These are phyloP conservation scores for Pipistrellus nathusii DNA, from an alignment of 2,797 vertebrate genomes.

Conservation along the genomic window DNA sequence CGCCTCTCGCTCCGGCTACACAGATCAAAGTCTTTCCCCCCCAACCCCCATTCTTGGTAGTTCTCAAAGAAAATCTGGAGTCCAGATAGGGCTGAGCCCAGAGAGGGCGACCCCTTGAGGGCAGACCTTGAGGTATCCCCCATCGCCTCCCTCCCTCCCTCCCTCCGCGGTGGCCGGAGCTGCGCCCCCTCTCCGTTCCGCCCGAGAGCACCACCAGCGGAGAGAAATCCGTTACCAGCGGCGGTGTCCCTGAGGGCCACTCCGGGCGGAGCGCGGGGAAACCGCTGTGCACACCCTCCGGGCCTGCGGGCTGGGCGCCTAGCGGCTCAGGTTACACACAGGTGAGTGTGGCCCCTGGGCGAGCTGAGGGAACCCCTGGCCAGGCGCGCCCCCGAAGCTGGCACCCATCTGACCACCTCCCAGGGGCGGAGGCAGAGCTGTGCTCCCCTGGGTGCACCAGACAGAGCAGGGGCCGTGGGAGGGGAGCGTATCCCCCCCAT, in stretches of 20 bases:
- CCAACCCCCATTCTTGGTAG: neutral
- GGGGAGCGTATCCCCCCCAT: neutral
- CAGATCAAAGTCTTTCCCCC: constrained; percentile 32
- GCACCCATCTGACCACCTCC: neutral
- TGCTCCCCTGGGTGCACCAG: neutral
- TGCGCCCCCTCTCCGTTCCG: constrained; percentile 31
- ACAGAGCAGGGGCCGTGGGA: neutral
- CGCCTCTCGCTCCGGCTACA: neutral
- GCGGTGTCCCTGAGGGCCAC: constrained; percentile 67
- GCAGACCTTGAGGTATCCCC: neutral
- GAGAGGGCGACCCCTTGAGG: neutral
- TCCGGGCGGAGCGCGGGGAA: constrained; percentile 47
- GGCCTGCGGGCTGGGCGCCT: constrained; percentile 31
- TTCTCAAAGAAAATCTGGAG: constrained; percentile 19
- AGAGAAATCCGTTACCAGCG: constrained; percentile 80
- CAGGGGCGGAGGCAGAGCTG: neutral
- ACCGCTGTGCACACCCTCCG: constrained; percentile 27
- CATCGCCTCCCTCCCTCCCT: neutral
- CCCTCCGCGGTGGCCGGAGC: neutral
- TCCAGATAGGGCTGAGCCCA: neutral
- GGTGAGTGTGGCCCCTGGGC: constrained; percentile 61
- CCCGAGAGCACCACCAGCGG: neutral
- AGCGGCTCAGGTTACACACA: constrained; percentile 69
- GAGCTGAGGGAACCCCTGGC: neutral
- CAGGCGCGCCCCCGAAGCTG: neutral